Percentiles rank a stretch among this genome's conserved stretches.
Conservation (phyloP, 2,888 invertebrate genomes). For the Acronicta psi region DNA sequence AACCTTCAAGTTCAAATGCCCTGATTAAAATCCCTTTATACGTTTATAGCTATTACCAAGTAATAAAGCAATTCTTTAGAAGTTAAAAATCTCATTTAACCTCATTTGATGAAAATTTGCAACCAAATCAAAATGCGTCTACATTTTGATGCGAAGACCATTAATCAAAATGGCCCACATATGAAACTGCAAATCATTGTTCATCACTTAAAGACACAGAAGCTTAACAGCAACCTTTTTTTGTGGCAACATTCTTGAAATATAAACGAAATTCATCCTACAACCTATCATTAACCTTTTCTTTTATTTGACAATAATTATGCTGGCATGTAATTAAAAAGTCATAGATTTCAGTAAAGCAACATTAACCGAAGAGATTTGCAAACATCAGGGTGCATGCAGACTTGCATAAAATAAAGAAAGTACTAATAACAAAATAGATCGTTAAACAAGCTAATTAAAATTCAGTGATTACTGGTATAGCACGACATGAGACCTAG, state of each 20-base stretch:
- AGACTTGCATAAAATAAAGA: constrained; percentile 28
- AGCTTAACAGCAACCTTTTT: constrained; percentile 22
- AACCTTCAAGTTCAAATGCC: background rate
- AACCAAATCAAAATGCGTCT: constrained; percentile 32
- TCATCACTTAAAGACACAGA: constrained; percentile 53
- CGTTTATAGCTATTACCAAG: background rate
- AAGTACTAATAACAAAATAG: constrained; percentile 33
- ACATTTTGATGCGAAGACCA: constrained; percentile 42
- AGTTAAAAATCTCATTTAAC: background rate
- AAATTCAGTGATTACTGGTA: constrained; percentile 67
- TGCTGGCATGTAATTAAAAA: no score
- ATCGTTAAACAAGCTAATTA: constrained; percentile 62
- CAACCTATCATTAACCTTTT: background rate
- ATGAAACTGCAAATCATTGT: constrained; percentile 64
- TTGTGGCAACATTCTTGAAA: constrained; percentile 7
- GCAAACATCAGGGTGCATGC: constrained; percentile 4
- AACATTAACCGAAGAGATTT: constrained; percentile 2
- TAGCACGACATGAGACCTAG: constrained; percentile 65
- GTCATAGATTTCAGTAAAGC: no score
- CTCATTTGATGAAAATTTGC: background rate
- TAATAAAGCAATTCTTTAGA: background rate
- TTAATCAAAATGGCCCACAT: constrained; percentile 57
- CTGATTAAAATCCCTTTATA: constrained; percentile 18
- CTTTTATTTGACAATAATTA: no score
- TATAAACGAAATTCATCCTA: constrained; percentile 4